phyloP scores from a whole-genome alignment of 92 coral and sea anemone species.

The Plumapathes pennacea region DNA sequence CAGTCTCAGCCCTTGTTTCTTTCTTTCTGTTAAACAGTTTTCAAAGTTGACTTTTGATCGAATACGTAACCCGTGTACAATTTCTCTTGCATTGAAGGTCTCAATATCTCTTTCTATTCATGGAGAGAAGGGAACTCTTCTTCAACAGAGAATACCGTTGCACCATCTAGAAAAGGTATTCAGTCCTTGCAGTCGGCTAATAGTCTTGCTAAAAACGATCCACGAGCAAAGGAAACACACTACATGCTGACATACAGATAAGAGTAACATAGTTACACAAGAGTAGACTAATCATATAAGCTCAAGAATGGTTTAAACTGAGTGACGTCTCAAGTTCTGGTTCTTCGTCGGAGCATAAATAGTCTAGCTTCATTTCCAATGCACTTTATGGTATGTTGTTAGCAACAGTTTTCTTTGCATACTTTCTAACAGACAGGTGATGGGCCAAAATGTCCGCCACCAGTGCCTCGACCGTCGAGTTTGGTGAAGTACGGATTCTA shows the following conservation, averaged over 20 bases:
- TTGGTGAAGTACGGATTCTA: constrained; percentile 38
- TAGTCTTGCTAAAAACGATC: too few relatives aligned
- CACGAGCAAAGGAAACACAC: too few relatives aligned
- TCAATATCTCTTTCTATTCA: constrained; percentile 47
- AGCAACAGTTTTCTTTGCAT: not conserved
- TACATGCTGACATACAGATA: not conserved
- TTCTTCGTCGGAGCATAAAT: too few relatives aligned
- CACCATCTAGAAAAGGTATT: constrained; percentile 49
- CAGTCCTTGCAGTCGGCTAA: not conserved
- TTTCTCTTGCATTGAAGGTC: constrained; percentile 18
- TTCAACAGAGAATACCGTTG: constrained; percentile 55
- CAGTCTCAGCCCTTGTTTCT: not conserved
- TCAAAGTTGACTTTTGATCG: not conserved
- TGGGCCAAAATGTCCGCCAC: constrained; percentile 46
- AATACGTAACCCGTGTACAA: too few relatives aligned
- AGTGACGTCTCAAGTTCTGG: too few relatives aligned
- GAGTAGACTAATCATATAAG: too few relatives aligned
- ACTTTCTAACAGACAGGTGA: constrained; percentile 26
- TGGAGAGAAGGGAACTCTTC: constrained; percentile 37
- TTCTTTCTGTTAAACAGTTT: not conserved
- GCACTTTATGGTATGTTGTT: not conserved
- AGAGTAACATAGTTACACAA: not conserved
- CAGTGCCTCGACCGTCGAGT: constrained; percentile 30
- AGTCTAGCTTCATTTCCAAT: not conserved
- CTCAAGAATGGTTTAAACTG: too few relatives aligned